Evolutionary conservation across 2,888 invertebrate genomes (phyloP).

Genomic region (Lucinisca nassula): DNA sequence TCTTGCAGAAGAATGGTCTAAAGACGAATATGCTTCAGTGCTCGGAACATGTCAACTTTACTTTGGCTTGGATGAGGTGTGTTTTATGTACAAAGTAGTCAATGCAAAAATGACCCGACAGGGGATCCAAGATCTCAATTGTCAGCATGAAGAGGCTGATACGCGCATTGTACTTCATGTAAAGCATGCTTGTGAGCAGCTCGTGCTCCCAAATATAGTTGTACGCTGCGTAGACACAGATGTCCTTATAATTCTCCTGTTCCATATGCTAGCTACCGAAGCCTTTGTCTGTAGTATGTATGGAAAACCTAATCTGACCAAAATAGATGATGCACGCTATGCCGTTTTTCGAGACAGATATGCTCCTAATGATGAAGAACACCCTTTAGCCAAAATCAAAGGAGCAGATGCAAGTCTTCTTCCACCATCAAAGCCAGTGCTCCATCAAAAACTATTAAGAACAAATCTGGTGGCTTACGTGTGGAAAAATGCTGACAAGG

Average conservation of each 20-base stretch:
- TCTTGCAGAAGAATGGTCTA: slow-evolving; percentile 40
- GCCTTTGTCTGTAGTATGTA: slow-evolving; percentile 18
- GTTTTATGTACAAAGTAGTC: not conserved
- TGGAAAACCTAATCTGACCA: not conserved
- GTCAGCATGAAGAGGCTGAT: slow-evolving; percentile 47
- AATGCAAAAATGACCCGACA: not conserved
- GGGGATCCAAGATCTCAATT: not conserved
- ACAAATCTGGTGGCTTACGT: slow-evolving; percentile 8
- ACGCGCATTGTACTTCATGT: slow-evolving; percentile 19
- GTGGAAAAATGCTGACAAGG: slow-evolving; percentile 3
- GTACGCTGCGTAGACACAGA: not conserved
- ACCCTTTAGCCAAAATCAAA: slow-evolving; percentile 11
- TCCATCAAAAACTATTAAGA: not conserved
- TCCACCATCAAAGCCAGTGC: slow-evolving; percentile 12
- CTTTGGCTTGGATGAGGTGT: slow-evolving; percentile 26
- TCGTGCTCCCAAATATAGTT: not conserved
- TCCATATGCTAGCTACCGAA: not conserved
- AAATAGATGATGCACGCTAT: not conserved
- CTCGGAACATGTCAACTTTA: slow-evolving; percentile 10
- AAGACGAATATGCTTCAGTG: not conserved
- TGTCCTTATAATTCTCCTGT: not conserved
- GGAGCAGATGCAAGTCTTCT: slow-evolving; percentile 7
- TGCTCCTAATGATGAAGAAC: not conserved
- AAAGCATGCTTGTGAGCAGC: not conserved
- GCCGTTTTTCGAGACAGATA: not conserved